Conservation (phyloP, 2,888 invertebrate species). For the Drosophila mimica region DNA sequence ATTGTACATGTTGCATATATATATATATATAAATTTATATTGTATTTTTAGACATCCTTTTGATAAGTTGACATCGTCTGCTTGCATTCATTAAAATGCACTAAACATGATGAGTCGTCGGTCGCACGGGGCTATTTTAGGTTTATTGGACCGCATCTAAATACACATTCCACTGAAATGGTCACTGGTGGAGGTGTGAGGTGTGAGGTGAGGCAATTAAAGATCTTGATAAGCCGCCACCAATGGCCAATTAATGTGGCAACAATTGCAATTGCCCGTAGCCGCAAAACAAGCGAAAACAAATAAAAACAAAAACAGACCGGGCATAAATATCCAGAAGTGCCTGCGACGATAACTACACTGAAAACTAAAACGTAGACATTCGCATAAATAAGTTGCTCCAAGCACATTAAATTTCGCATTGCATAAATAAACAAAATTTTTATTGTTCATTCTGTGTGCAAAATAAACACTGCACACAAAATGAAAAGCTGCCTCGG, state of each 20-base stretch:
- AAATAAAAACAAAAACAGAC: constrained; percentile 29
- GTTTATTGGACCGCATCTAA: constrained; percentile 8
- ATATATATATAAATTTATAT: constrained; percentile 22
- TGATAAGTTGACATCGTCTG: constrained; percentile 26
- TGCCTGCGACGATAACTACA: constrained; percentile 47
- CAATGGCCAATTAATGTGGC: constrained; percentile 61
- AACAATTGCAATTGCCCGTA: constrained; percentile 51
- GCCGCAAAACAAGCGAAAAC: constrained; percentile 34
- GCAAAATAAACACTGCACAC: constrained; percentile 47
- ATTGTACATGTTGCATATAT: not conserved
- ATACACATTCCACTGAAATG: not conserved
- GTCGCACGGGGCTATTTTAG: constrained; percentile 3
- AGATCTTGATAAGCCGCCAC: constrained; percentile 45
- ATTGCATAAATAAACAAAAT: constrained; percentile 65
- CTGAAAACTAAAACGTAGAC: constrained; percentile 48
- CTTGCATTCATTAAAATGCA: constrained; percentile 48
- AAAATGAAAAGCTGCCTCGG: constrained; percentile 52
- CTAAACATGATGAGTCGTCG: constrained; percentile 35
- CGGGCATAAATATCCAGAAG: constrained; percentile 51
- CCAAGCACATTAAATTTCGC: constrained; percentile 63
- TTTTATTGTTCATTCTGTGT: constrained; percentile 65
- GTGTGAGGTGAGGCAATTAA: constrained; percentile 61
- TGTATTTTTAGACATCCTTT: constrained; percentile 58
- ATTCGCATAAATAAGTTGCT: constrained; percentile 59
- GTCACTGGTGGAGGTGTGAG: not conserved